phyloP scores from a whole-genome alignment of 1,140 invertebrate species.

The Drosophila lacertosa region DNA sequence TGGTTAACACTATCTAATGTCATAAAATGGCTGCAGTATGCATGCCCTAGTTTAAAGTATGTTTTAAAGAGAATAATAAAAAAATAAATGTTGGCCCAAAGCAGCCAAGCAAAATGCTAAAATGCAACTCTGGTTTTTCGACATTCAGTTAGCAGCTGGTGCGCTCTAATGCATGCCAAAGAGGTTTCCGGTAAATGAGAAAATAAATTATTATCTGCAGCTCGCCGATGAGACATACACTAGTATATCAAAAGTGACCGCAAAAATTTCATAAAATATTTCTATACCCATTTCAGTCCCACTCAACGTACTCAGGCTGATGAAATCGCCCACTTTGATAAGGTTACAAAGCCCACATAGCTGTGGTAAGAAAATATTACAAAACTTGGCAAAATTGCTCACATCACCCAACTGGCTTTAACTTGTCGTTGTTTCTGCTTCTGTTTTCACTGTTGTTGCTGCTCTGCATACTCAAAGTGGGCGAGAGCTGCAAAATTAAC shows the following conservation, averaged over 20 bases:
- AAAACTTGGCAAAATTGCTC: conserved; percentile 12
- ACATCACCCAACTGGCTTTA: conserved; percentile 5
- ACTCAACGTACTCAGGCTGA: conserved; percentile 12
- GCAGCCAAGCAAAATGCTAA: conserved; percentile 63
- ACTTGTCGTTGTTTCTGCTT: background rate
- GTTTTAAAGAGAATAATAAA: conserved; percentile 47
- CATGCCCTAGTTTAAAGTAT: conserved; percentile 61
- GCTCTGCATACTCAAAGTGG: conserved; percentile 26
- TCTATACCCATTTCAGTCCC: background rate
- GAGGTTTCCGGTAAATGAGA: conserved; percentile 18
- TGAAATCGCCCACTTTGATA: conserved; percentile 11
- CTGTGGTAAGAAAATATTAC: conserved; percentile 15
- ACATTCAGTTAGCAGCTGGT: conserved; percentile 12
- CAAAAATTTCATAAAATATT: background rate
- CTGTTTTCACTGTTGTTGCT: background rate
- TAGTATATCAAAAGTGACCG: background rate
- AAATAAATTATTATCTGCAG: conserved; percentile 29
- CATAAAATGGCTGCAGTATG: conserved; percentile 5
- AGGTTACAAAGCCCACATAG: background rate
- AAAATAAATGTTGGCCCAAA: conserved; percentile 53
- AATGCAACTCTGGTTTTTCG: conserved; percentile 46
- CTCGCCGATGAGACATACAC: background rate
- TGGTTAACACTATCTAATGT: conserved; percentile 43
- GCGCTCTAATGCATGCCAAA: conserved; percentile 15
- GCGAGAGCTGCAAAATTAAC: conserved; percentile 72